Conservation (phyloP, 2,888 invertebrate species). For the Minunthozetes semirufus region DNA sequence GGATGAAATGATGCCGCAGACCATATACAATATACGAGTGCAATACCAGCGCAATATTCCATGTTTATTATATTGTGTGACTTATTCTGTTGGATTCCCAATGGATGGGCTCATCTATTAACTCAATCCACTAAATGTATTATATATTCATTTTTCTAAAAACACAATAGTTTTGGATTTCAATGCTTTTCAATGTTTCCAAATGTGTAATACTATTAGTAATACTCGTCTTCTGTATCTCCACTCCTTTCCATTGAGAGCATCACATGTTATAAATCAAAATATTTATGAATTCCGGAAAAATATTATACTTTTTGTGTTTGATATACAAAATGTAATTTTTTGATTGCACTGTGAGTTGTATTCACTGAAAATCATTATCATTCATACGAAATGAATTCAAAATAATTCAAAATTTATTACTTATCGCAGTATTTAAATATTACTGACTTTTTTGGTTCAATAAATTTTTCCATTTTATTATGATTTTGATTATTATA, state of each 20-base stretch:
- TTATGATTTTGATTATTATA: constrained; percentile 12
- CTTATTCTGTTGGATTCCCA: constrained; percentile 9
- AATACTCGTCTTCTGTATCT: not conserved
- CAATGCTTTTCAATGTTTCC: not conserved
- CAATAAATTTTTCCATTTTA: constrained; percentile 21
- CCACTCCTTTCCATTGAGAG: not conserved
- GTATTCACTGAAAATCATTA: not conserved
- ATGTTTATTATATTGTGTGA: constrained; percentile 21
- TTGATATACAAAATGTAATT: not conserved
- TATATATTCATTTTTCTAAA: not conserved
- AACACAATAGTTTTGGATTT: constrained; percentile 3
- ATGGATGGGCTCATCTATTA: constrained; percentile 18
- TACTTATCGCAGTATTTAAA: not conserved
- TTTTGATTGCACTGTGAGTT: not conserved
- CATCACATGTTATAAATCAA: constrained; percentile 26
- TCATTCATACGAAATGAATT: constrained; percentile 10
- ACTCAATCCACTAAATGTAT: constrained; percentile 20
- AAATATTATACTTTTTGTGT: not conserved
- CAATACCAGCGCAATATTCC: not conserved
- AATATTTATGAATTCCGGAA: constrained; percentile 26
- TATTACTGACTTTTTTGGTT: constrained; percentile 20
- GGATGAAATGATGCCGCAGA: constrained; percentile 32
- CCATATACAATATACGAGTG: constrained; percentile 12
- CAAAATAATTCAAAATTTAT: not conserved
- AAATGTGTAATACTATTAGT: not conserved